These are phyloP conservation scores for Riparia riparia DNA, from an alignment of 2,113 vertebrate genomes.

Conservation along the genomic window DNA sequence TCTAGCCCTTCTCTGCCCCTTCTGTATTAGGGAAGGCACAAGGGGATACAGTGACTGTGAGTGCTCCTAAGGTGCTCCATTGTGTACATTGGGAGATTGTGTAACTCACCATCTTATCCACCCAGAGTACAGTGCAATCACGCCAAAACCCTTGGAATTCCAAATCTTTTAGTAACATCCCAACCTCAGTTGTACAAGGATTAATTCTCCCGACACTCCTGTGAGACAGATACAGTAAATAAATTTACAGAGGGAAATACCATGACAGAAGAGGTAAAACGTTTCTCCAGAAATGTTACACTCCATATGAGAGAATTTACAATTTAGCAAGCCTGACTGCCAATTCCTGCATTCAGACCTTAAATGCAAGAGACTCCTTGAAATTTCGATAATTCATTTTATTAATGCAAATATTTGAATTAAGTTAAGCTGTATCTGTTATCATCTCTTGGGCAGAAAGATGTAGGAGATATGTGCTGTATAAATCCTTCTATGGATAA, in stretches of 20 bases:
- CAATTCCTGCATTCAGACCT: neutral
- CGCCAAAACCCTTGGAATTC: neutral
- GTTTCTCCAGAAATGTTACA: neutral
- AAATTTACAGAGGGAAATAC: neutral
- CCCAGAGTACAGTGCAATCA: neutral
- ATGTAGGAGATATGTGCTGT: neutral
- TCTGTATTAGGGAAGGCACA: accelerated
- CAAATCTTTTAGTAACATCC: neutral
- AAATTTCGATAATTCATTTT: neutral
- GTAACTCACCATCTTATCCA: no score
- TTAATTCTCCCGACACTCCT: neutral
- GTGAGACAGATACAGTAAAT: neutral
- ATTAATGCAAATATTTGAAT: neutral
- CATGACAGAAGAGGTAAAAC: neutral
- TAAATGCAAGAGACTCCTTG: neutral
- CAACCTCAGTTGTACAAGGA: neutral
- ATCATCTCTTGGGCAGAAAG: neutral
- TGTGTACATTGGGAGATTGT: neutral
- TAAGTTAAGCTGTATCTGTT: neutral
- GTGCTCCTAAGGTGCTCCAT: neutral
- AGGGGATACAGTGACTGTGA: neutral
- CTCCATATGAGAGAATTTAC: neutral
- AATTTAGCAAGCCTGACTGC: neutral
- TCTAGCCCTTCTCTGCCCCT: neutral
- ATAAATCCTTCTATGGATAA: neutral